Evolutionary conservation across 2,888 invertebrate genomes (phyloP), one percentile per base, ranked within the genome.

Genomic region (Drosophila fungiperda): DNA sequence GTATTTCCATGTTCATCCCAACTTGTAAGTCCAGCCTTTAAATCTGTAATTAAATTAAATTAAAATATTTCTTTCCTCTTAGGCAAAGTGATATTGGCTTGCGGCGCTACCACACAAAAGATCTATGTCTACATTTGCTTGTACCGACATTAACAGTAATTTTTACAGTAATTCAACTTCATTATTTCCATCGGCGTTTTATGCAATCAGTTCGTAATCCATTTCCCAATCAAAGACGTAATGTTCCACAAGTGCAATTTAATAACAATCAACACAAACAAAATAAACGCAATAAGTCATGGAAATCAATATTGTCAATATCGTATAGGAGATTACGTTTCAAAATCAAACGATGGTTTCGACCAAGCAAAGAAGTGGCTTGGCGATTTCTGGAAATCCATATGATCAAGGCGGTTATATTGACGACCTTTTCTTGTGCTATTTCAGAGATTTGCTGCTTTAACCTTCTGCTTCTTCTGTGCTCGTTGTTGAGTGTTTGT

Each of bases 151-250:
- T 97, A 87, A 98, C 99, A 92, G 96, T 99, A 6, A 97, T 99
- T 66, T 97, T 99, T 75, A 98, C 99, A 6, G 99, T 99, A 73
- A 95, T 99, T 85, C 99, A 99, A 93, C 96, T 97, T 38, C 99
- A 99, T 93, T 99, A 99, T 93, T 99, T 99, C 94, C 99, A 99
- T 92, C 95, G 96, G 83, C 97, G 98, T 83, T 99, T 99, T 93
- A 95, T 99, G 93, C 95, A 95, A n/a, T 84, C 91, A 3, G 77
- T 92, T n/a, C 77, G 83, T 50, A 73, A 85, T n/a, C 89, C 85
- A 15, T 71, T n/a, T 12, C 68, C 70, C 40, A 62, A 50, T 12
- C 36, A 32, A 8, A 57, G 17, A 36, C 57, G 0, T 1, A 17
- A 2, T 36, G n/a, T 2, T 3, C n/a, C 52, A 3, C 42, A 48